A percentile compares a stretch with the other conserved stretches of the same genome.
These are phyloP conservation scores for Epinotia ramella DNA, from an alignment of 2,888 invertebrate species.

Conservation along the genomic window DNA sequence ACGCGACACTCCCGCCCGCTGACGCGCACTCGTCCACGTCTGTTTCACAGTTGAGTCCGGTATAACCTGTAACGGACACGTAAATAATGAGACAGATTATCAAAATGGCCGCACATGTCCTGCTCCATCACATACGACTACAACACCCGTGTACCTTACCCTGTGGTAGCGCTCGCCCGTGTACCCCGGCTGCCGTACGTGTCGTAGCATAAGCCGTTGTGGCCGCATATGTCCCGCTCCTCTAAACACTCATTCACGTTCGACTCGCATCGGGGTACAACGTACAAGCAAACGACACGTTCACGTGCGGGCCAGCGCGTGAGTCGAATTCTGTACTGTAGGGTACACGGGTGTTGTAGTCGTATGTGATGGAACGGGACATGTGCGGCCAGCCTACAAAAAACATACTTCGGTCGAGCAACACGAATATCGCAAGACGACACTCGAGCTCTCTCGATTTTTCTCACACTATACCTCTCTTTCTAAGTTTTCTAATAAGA, in stretches of 20 bases:
- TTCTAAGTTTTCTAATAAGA: too few relatives aligned
- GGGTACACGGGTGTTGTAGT: too few relatives aligned
- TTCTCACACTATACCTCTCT: too few relatives aligned
- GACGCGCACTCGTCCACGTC: slow-evolving; percentile 91
- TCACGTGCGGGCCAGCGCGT: too few relatives aligned
- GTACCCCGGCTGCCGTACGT: slow-evolving; percentile 93
- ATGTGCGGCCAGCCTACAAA: too few relatives aligned
- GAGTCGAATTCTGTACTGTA: too few relatives aligned
- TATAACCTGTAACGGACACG: slow-evolving; percentile 81
- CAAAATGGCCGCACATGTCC: neutral
- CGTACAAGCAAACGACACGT: too few relatives aligned
- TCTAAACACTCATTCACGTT: slow-evolving; percentile 92
- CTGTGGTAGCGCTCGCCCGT: slow-evolving; percentile 91
- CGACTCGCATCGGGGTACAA: slow-evolving; percentile 87
- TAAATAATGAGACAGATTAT: too few relatives aligned
- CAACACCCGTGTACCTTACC: slow-evolving; percentile 66
- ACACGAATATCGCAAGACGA: too few relatives aligned
- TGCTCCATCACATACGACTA: neutral
- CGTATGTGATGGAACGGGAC: too few relatives aligned
- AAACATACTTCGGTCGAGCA: too few relatives aligned
- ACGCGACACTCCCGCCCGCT: slow-evolving; percentile 82
- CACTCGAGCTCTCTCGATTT: too few relatives aligned
- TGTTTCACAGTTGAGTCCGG: slow-evolving; percentile 88
- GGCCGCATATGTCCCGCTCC: slow-evolving; percentile 86
- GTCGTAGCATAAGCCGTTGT: slow-evolving; percentile 90